Conservation (phyloP, 2,888 invertebrate genomes). For the Platypus cylindrus region DNA sequence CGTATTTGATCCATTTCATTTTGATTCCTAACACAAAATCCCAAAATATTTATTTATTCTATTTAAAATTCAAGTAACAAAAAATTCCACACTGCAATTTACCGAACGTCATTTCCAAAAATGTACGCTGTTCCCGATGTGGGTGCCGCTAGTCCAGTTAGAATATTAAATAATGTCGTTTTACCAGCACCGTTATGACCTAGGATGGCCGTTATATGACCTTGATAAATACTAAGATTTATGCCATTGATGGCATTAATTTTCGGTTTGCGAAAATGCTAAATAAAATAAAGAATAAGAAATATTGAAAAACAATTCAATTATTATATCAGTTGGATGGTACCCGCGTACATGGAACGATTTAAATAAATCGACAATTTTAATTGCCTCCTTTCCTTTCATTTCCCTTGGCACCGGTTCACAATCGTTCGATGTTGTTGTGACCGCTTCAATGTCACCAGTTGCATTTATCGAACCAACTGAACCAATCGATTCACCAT, state of each 20-base stretch:
- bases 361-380: slow-evolving; percentile 61
- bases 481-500: slow-evolving; percentile 32
- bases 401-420: slow-evolving; percentile 62
- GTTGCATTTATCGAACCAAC: slow-evolving; percentile 38
- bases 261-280: slow-evolving; percentile 54
- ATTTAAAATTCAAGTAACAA: not conserved
- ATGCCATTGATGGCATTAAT: slow-evolving; percentile 65
- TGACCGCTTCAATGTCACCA: slow-evolving; percentile 37
- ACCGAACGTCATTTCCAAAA: slow-evolving; percentile 63
- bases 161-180: slow-evolving; percentile 72
- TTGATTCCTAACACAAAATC: slow-evolving; percentile 41
- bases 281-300: slow-evolving; percentile 32
- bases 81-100: slow-evolving; percentile 10
- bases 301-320: not conserved
- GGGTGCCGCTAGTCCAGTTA: slow-evolving; percentile 68
- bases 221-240: slow-evolving; percentile 71
- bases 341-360: slow-evolving; percentile 41
- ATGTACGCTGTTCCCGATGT: slow-evolving; percentile 61
- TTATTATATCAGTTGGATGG: not conserved
- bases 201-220: slow-evolving; percentile 72
- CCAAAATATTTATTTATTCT: not conserved
- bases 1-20: slow-evolving; percentile 66
- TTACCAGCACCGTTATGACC: slow-evolving; percentile 85
- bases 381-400: slow-evolving; percentile 61
- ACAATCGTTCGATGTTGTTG: slow-evolving; percentile 55